Percentiles rank a stretch among this genome's conserved stretches.
Conservation (phyloP, 2,888 invertebrate species). For the Dorcus parallelipipedus region DNA sequence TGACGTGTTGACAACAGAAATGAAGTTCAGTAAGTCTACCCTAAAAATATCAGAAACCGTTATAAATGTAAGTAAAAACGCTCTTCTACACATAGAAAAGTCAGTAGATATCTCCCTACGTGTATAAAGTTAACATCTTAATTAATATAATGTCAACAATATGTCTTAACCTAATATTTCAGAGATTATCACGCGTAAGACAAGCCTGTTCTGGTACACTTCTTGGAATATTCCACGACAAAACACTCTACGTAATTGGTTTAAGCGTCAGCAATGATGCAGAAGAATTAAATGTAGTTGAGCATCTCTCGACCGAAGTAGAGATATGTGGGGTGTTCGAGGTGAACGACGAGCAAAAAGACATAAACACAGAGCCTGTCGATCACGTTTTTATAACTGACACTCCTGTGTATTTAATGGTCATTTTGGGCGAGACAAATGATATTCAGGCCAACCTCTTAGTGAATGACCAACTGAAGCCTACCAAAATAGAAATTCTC, state of each 20-base stretch:
- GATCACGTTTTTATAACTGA: constrained; percentile 76
- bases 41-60: constrained; percentile 69
- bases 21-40: constrained; percentile 51
- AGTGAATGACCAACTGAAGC: constrained; percentile 69
- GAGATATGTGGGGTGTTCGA: constrained; percentile 74
- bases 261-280: constrained; percentile 63
- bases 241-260: constrained; percentile 65
- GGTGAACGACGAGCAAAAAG: constrained; percentile 59
- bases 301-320: constrained; percentile 72
- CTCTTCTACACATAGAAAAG: not conserved
- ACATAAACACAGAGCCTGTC: constrained; percentile 49
- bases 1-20: constrained; percentile 13
- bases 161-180: constrained; percentile 31
- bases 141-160: constrained; percentile 5
- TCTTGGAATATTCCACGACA: constrained; percentile 72
- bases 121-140: constrained; percentile 2
- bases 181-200: constrained; percentile 66
- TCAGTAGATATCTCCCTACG: no score
- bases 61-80: constrained; percentile 59
- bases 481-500: constrained; percentile 62
- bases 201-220: constrained; percentile 66
- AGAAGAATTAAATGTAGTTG: constrained; percentile 55
- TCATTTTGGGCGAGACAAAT: constrained; percentile 7
- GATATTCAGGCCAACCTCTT: constrained; percentile 62
- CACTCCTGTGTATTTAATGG: constrained; percentile 54